phyloP scores from a whole-genome alignment of 2,113 vertebrate genomes.

The Euleptes europaea region DNA sequence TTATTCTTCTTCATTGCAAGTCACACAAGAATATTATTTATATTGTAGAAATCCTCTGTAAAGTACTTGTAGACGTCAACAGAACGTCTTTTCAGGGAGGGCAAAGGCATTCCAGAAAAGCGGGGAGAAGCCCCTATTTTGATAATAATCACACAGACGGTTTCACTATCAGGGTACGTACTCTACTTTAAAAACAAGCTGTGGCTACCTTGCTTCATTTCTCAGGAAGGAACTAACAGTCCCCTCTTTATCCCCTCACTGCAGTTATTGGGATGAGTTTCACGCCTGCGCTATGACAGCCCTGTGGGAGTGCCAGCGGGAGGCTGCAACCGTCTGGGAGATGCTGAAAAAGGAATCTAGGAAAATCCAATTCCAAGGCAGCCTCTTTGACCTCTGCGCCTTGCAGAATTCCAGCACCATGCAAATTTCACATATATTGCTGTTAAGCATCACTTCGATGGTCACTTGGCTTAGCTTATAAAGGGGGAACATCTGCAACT shows the following conservation, averaged over 20 bases:
- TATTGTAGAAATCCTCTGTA: neutral
- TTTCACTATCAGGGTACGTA: neutral
- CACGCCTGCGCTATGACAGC: constrained; percentile 71
- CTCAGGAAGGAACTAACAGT: neutral
- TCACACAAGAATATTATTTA: too few relatives aligned
- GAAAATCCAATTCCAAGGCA: constrained; percentile 79
- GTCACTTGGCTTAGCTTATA: constrained; percentile 53
- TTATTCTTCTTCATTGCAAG: neutral
- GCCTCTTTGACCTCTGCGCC: constrained; percentile 79
- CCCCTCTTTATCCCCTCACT: constrained; percentile 37
- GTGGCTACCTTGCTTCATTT: neutral
- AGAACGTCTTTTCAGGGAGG: neutral
- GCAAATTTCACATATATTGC: neutral
- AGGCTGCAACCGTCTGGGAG: constrained; percentile 79
- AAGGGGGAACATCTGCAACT: constrained; percentile 20
- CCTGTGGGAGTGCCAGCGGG: constrained; percentile 75
- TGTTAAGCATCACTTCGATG: constrained; percentile 43
- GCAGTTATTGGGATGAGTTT: constrained; percentile 81
- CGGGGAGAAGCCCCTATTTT: too few relatives aligned
- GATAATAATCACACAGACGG: neutral
- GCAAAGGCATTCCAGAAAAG: neutral
- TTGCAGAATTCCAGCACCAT: constrained; percentile 51
- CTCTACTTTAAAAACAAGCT: neutral
- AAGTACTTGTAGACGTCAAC: neutral
- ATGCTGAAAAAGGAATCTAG: constrained; percentile 74